Evolutionary conservation across 1,140 invertebrate genomes (phyloP).

Genomic region (Lepidurus packardi): DNA sequence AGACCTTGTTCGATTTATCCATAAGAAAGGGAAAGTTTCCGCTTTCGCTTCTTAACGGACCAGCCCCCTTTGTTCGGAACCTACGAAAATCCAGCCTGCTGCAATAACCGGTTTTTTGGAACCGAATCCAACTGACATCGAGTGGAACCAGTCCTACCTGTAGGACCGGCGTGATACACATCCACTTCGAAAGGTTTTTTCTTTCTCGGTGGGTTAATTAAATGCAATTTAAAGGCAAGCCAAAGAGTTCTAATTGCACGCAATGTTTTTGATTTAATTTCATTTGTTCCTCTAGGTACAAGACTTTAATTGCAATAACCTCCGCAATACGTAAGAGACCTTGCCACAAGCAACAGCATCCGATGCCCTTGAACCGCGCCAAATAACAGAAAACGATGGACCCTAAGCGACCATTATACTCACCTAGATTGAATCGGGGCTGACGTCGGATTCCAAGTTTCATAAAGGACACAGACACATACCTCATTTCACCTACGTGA

Average conservation of each 20-base stretch:
- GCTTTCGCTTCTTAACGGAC: not conserved
- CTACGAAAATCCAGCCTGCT: too few species aligned
- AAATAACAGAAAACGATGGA: not conserved
- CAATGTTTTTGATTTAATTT: too few species aligned
- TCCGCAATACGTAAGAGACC: not conserved
- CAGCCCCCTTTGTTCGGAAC: too few species aligned
- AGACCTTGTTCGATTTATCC: constrained; percentile 12
- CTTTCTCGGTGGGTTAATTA: not conserved
- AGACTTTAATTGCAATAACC: too few species aligned
- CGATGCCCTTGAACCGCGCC: not conserved
- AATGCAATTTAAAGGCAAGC: not conserved
- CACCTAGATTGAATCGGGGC: not conserved
- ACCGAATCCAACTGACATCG: not conserved
- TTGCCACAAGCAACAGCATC: constrained; percentile 11
- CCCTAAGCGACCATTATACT: not conserved
- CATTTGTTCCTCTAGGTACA: too few species aligned
- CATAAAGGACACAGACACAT: not conserved
- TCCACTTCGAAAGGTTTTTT: not conserved
- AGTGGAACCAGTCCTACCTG: not conserved
- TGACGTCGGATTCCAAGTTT: too few species aligned
- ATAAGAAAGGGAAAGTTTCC: constrained; percentile 16
- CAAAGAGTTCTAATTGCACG: not conserved
- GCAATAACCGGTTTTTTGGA: not conserved
- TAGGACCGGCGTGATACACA: not conserved
- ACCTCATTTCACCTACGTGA: not conserved